phyloP scores from a whole-genome alignment of 2,888 invertebrate species.

The Troides aeacus region DNA sequence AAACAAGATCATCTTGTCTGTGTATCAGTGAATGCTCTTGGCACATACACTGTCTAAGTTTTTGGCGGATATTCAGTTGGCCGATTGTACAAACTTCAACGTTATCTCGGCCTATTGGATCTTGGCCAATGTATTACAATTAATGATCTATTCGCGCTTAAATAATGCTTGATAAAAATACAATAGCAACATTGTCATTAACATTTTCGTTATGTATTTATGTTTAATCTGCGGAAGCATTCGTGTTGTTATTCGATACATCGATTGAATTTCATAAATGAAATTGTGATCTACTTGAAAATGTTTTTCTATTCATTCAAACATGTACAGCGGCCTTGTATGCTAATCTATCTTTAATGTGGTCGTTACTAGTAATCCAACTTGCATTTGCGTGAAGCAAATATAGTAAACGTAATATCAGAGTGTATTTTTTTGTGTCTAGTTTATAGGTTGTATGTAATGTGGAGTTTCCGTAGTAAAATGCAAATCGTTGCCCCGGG shows the following conservation, averaged over 20 bases:
- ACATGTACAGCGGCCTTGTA: no score
- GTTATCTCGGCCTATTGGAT: conserved; percentile 47
- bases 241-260: no score
- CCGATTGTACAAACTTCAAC: conserved; percentile 41
- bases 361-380: no score
- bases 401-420: no score
- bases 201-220: no score
- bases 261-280: no score
- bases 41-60: conserved; percentile 37
- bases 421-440: no score
- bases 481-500: conserved; percentile 5
- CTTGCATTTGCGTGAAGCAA: no score
- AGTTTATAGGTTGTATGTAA: background rate
- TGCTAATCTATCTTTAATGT: no score
- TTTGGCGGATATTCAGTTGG: conserved; percentile 42
- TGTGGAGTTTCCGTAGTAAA: conserved; percentile 6
- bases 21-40: conserved; percentile 44
- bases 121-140: conserved; percentile 44
- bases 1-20: conserved; percentile 37
- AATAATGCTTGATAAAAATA: background rate
- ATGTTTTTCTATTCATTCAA: no score
- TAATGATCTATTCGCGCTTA: conserved; percentile 33
- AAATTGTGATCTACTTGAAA: no score
- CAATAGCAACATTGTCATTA: background rate
- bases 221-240: no score